These are phyloP conservation scores for Oreochromis mossambicus DNA, from an alignment of 2,797 vertebrate genomes.

Conservation along the genomic window DNA sequence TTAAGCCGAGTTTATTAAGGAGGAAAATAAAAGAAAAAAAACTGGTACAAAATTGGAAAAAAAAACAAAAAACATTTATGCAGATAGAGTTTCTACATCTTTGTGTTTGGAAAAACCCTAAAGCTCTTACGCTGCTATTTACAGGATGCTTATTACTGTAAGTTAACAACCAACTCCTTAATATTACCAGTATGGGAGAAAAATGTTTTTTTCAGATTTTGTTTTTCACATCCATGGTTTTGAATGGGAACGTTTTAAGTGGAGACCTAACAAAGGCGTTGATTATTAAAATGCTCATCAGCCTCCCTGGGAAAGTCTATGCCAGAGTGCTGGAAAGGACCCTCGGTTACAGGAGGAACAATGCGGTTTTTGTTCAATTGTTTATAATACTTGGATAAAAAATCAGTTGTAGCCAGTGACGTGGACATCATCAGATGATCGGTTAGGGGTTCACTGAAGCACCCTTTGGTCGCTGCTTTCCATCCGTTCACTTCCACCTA, in stretches of 20 bases:
- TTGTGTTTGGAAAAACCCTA: conserved; percentile 7
- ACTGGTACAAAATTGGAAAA: neutral
- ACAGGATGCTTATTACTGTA: conserved; percentile 18
- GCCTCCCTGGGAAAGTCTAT: neutral
- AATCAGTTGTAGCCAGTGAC: neutral
- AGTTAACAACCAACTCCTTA: conserved; percentile 1
- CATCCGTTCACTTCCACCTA: neutral
- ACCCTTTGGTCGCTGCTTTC: neutral
- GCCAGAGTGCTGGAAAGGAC: neutral
- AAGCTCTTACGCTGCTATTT: conserved; percentile 58
- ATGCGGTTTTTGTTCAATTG: neutral
- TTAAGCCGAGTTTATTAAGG: conserved; percentile 15
- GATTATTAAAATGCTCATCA: neutral
- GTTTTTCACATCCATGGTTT: neutral
- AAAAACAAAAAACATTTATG: conserved; percentile 2
- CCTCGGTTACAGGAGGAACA: neutral
- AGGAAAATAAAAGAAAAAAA: neutral
- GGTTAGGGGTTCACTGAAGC: neutral
- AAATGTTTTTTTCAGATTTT: neutral
- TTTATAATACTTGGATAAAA: neutral
- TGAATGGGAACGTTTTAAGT: neutral
- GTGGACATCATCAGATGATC: neutral
- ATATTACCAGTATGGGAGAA: neutral
- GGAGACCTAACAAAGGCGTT: neutral
- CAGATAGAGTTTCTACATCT: conserved; percentile 13